Evolutionary conservation across 2,113 vertebrate genomes (phyloP), one percentile per base, ranked within the genome.

Genomic region (Psettodes erumei): DNA sequence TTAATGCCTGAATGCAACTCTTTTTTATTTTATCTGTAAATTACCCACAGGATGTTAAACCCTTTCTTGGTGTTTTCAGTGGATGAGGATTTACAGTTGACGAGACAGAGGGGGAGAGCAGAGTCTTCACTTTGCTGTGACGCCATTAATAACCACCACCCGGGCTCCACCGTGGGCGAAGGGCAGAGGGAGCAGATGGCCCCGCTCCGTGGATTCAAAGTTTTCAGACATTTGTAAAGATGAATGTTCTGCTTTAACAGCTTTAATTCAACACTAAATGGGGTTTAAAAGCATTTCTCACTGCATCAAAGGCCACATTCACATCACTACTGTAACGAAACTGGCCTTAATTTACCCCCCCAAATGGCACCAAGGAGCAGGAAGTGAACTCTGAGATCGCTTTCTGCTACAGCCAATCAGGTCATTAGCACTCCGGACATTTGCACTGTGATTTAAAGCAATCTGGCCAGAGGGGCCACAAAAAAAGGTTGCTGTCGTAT

Each of bases 381-480:
- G 66, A 82, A 72, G 56, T 40, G 62, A 61, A 47, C n/a, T 48
- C 56, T 21, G 63, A 61, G 50, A 37, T 55, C 27, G 18, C 3
- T 60, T 15, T 61, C 28, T 27, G 35, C 33, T 25, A 59, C 35
- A 68, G 76, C 70, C 81, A 82, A 50, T 75, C 35, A 66, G 50
- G 54, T 73, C 63, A 27, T 62, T 21, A 50, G 32, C 47, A 73
- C 58, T 35, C 8, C 12, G 27, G 53, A 53, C 48, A 66, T 74
- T 27, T 60, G 35, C 30, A 18, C 30, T 42, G 73, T 48, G 71
- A 81, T 81, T 77, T 63, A 61, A 79, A 6, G 8, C 8, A 60
- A 77, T 47, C 54, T 47, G 63, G 33, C 71, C 75, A 35, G 47
- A 64, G 67, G 68, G 81, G 71, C 79, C 64, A 53, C n/a, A n/a